A percentile compares a stretch with the other conserved stretches of the same genome.
Evolutionary conservation across 1,140 invertebrate species (phyloP).

Genomic region (Dendrolimus punctatus): DNA sequence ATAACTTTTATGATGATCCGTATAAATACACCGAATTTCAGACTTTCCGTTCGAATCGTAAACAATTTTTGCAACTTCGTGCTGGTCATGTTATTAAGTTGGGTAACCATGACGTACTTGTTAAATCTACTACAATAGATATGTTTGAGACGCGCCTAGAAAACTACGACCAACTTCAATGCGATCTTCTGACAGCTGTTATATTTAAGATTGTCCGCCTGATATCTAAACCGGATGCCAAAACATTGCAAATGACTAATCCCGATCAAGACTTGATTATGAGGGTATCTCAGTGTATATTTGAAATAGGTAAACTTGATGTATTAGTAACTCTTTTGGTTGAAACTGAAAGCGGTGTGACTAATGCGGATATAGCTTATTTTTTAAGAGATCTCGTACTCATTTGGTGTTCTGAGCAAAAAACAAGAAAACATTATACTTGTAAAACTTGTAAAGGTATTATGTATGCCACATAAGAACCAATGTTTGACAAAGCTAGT

Average conservation of each 20-base stretch:
- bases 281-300: constrained; percentile 5
- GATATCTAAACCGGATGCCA: too few relatives aligned
- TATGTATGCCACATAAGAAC: neutral
- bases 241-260: neutral
- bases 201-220: too few relatives aligned
- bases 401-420: constrained; percentile 3
- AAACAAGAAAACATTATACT: neutral
- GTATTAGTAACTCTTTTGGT: too few relatives aligned
- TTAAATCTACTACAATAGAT: constrained; percentile 10
- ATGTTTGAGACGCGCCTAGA: constrained; percentile 4
- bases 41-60: too few relatives aligned
- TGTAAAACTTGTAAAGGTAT: constrained; percentile 6
- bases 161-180: constrained; percentile 4
- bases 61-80: neutral
- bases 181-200: neutral
- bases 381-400: neutral
- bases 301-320: neutral
- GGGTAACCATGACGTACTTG: constrained; percentile 4
- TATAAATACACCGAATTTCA: too few relatives aligned
- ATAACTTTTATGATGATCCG: too few relatives aligned
- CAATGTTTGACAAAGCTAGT: too few relatives aligned
- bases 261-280: constrained; percentile 12
- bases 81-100: constrained; percentile 4
- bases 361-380: too few relatives aligned
- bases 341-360: too few relatives aligned